Conservation (phyloP, 2,113 vertebrate species). For the Anthoscopus minutus region DNA sequence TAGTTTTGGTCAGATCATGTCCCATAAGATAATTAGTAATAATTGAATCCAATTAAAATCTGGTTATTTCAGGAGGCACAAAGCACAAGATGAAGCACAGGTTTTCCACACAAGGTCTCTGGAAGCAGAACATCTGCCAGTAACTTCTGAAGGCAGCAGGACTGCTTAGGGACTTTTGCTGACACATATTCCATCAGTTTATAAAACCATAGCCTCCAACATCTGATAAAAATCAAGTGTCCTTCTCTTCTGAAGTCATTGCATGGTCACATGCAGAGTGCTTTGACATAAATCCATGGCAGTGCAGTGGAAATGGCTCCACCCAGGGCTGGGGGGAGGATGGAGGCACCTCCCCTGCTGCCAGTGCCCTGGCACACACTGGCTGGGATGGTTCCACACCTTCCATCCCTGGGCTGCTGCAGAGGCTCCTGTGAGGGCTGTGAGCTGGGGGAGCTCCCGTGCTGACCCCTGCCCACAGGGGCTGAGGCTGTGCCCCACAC, state of each 20-base stretch:
- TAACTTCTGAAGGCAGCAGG: background rate
- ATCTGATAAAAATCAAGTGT: constrained; percentile 36
- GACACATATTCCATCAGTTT: background rate
- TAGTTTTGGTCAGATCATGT: background rate
- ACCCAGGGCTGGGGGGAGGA: accelerated
- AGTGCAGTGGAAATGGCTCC: background rate
- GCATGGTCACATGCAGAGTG: background rate
- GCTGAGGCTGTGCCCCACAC: background rate
- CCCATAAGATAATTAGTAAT: background rate
- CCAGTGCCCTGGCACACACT: background rate
- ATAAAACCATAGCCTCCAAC: background rate
- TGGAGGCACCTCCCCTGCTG: background rate
- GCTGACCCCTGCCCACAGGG: background rate
- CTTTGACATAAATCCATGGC: background rate
- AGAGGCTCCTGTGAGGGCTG: background rate
- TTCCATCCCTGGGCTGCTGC: background rate
- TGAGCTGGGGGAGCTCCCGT: background rate
- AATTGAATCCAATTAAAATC: background rate
- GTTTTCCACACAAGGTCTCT: background rate
- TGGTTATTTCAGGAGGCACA: background rate
- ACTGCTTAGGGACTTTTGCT: background rate
- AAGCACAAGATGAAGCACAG: background rate
- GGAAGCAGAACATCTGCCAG: background rate
- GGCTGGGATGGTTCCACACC: background rate
- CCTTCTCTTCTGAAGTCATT: background rate